Evolutionary conservation across 1,140 invertebrate species (phyloP).

Genomic region (Pseudomyrmex pallidus): DNA sequence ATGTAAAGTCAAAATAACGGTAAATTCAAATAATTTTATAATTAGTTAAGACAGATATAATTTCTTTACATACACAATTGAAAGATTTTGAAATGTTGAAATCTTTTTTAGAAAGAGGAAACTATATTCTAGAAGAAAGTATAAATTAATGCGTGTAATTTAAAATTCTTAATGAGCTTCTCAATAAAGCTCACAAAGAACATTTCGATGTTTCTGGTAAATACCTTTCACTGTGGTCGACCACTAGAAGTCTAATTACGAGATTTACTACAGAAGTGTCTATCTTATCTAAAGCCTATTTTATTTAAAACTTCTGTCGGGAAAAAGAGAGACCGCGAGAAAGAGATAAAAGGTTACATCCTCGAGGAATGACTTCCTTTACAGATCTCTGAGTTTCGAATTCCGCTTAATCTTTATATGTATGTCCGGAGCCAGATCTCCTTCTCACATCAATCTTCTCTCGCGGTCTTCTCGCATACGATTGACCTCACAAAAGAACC

Average conservation of each 20-base stretch:
- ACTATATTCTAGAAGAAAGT: not conserved
- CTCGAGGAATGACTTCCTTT: not conserved
- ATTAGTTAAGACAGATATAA: too few relatives aligned
- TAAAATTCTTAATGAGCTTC: constrained; percentile 12
- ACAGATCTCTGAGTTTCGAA: not conserved
- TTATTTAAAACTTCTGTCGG: too few relatives aligned
- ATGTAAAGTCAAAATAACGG: too few relatives aligned
- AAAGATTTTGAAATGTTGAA: not conserved
- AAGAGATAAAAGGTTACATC: not conserved
- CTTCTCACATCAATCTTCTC: constrained; percentile 25
- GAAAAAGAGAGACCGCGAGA: too few relatives aligned
- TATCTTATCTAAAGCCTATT: constrained; percentile 10
- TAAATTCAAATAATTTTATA: too few relatives aligned
- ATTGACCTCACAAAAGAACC: constrained; percentile 39
- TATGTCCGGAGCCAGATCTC: not conserved
- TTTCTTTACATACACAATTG: too few relatives aligned
- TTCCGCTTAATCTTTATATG: constrained; percentile 5
- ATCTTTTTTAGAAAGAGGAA: not conserved
- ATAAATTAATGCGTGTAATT: too few relatives aligned
- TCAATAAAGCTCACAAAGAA: not conserved
- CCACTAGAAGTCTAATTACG: constrained; percentile 16
- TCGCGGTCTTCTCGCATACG: constrained; percentile 16
- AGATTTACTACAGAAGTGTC: not conserved
- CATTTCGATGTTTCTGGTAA: constrained; percentile 16
- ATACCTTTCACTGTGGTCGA: constrained; percentile 6